phyloP scores from a whole-genome alignment of 2,797 vertebrate species.

The Malacoraja senta region DNA sequence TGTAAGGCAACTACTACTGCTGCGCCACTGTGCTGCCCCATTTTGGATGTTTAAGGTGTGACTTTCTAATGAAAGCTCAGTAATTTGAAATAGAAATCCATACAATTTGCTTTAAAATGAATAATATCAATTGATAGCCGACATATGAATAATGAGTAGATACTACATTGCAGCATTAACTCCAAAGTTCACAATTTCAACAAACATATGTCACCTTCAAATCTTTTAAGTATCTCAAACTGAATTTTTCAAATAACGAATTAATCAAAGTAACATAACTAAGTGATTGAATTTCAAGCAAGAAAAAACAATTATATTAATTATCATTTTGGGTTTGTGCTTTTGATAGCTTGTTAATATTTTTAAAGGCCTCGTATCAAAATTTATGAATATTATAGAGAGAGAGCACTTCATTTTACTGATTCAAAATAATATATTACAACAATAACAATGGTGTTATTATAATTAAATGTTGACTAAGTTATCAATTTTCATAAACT shows the following conservation, averaged over 20 bases:
- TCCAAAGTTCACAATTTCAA: background rate
- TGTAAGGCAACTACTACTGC: too few relatives aligned
- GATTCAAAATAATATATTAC: background rate
- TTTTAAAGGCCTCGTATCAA: background rate
- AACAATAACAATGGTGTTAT: background rate
- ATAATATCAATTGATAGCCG: background rate
- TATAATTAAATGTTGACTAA: too few relatives aligned
- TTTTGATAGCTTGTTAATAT: background rate
- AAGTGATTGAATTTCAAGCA: background rate
- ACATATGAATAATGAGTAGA: background rate
- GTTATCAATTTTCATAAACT: too few relatives aligned
- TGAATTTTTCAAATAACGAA: background rate
- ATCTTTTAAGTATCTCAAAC: background rate
- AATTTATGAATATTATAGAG: background rate
- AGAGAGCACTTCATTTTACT: background rate
- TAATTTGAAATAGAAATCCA: too few relatives aligned
- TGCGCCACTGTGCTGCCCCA: too few relatives aligned
- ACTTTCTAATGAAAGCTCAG: too few relatives aligned
- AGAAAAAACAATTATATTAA: background rate
- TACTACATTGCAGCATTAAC: background rate
- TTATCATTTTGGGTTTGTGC: background rate
- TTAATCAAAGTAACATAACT: background rate
- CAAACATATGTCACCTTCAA: background rate
- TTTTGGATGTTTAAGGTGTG: too few relatives aligned
- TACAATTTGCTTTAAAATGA: too few relatives aligned